Conservation (phyloP, 2,113 vertebrate genomes). For the Columba janthina region DNA sequence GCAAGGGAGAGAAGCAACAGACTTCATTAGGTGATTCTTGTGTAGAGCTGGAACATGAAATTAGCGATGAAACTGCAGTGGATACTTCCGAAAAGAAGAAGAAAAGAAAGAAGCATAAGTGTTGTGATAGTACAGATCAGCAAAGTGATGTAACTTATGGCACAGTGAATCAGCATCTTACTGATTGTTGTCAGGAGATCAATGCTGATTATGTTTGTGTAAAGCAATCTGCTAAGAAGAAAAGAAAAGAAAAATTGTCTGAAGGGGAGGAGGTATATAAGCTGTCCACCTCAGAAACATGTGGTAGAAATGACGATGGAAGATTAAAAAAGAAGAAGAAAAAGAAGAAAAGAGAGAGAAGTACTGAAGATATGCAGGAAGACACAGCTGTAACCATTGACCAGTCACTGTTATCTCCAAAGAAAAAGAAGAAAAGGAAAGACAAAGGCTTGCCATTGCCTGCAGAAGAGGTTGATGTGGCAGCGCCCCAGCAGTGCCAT, state of each 20-base stretch:
- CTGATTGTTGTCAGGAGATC: neutral
- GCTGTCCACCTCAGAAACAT: neutral
- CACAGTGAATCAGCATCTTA: neutral
- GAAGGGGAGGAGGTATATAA: neutral
- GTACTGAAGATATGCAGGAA: neutral
- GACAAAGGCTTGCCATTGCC: fast-evolving
- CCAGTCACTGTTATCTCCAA: too few species aligned
- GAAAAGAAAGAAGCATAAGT: neutral
- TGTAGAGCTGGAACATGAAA: neutral
- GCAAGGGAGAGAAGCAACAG: neutral
- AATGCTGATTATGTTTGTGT: neutral
- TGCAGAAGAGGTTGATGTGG: neutral
- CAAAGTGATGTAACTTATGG: neutral
- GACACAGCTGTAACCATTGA: fast-evolving
- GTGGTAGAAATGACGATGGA: fast-evolving
- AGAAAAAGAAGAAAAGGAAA: neutral
- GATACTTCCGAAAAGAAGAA: neutral
- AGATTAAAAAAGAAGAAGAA: neutral
- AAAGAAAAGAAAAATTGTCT: neutral
- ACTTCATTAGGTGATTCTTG: neutral
- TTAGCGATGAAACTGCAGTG: neutral
- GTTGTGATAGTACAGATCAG: fast-evolving
- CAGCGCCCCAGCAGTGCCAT: neutral
- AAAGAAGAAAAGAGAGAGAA: neutral
- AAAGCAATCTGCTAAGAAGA: neutral